Conservation (phyloP, 1,140 invertebrate genomes). For the Mycetomoellerius zeteki region DNA sequence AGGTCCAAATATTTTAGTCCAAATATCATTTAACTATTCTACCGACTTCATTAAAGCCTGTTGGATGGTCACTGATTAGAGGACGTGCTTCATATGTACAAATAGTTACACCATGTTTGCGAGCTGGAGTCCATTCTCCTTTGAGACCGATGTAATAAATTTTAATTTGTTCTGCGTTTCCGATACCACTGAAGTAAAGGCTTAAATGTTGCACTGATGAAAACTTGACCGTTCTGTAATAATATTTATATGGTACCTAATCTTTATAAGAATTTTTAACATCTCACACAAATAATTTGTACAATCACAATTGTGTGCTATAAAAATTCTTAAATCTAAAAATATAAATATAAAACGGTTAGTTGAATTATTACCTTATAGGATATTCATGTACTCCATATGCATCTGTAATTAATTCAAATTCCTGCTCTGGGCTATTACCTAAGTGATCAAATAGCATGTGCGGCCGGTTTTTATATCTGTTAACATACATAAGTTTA, state of each 20-base stretch:
- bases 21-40: slow-evolving; percentile 61
- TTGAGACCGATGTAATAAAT: slow-evolving; percentile 98
- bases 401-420: slow-evolving; percentile 94
- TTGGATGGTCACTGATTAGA: slow-evolving; percentile 93
- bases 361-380: slow-evolving; percentile 90
- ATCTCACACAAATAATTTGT: background rate
- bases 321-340: slow-evolving; percentile 34
- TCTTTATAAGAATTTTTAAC: slow-evolving; percentile 10
- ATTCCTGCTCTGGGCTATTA: slow-evolving; percentile 94
- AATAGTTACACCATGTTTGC: slow-evolving; percentile 95
- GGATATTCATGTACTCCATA: slow-evolving; percentile 95
- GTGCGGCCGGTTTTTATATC: slow-evolving; percentile 96
- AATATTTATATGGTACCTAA: background rate
- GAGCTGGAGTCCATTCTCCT: slow-evolving; percentile 95
- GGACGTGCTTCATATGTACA: slow-evolving; percentile 95
- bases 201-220: slow-evolving; percentile 95
- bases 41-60: slow-evolving; percentile 27
- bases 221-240: slow-evolving; percentile 92
- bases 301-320: background rate
- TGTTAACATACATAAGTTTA: slow-evolving; percentile 81
- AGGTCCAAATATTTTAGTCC: slow-evolving; percentile 2
- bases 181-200: slow-evolving; percentile 96
- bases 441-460: slow-evolving; percentile 97
- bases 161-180: slow-evolving; percentile 93
- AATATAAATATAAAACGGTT: slow-evolving; percentile 35